Base-by-base conservation (phyloP, 2,113 vertebrate genomes). In the Dendrocopos noguchii region DNA sequence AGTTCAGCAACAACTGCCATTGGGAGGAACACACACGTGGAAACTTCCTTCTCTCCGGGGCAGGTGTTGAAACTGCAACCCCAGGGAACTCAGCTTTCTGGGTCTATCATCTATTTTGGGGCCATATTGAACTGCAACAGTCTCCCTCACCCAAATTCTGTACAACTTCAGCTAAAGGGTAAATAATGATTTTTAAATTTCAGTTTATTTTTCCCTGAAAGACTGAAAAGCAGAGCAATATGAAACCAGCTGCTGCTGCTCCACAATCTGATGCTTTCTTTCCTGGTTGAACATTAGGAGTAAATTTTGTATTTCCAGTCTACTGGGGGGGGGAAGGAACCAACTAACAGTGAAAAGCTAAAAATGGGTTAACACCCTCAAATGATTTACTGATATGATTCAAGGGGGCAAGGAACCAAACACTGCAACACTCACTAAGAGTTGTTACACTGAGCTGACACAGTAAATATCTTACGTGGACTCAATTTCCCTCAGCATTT, bases 161-260 rank as follows among this genome's bases (percentile, higher is more conserved):
- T 24, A 22, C 42, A 39, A 47, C 22, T 22, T 44, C 46, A 13
- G 15, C 50, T 34, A 44, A 88, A 34, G 1, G 56, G 22, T 11
- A 67, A 63, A n/a, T 15, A n/a, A 2, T 0, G 0, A 2, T 7
- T 3, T 0, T 56, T 57, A 10, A 10, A 12, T 24, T 2, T 42
- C 53, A 60, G 25, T 0, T 56, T 59, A 18, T 2, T 47, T 56
- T 55, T 21, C 2, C 42, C 50, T 61, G 29, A 25, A 60, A 46
- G 36, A 81, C 3, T 39, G 15, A 81, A 78, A 39, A 29, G 0
- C 14, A 73, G 25, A 77, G 31, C 17, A 29, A 39, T 22, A 33
- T 16, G 9, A 46, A 91, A 28, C 14, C 0, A 0, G 29, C 74
- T 25, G 5, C 13, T 70, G 15, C 36, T 47, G 28, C 11, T 80